Base-by-base conservation (phyloP, 2,113 vertebrate species). In the Cephalopholis sonnerati region DNA sequence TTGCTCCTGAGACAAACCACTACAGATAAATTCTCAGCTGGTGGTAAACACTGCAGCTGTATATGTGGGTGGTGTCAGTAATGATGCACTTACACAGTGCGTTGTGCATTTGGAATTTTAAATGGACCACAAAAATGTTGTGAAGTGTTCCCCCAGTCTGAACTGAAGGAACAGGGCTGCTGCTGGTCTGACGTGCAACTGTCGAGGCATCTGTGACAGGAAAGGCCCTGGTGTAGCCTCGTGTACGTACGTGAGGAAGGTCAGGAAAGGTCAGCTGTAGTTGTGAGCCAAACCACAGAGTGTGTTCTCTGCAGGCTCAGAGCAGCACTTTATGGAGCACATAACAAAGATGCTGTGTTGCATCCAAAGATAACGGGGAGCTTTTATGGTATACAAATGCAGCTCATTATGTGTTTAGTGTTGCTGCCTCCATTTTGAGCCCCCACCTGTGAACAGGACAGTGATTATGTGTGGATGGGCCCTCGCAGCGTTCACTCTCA, bases 281-380 rank as follows among this genome's bases (percentile, higher is more conserved):
- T n/a, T 17, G 15, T 6, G 18, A 79, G 70, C 72, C 61, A 83
- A 67, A 82, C 70, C 71, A 59, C 44, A 58, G 48, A 72, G 77
- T 41, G 64, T 41, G 64, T 50, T 48, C 68, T 61, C 53, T 78
- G 74, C 74, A 67, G 54, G 29, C 57, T n/a, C 7, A 15, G 48
- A 59, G 25, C 11, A 20, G 64, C 22, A 68, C 59, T 68, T 68
- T 83, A 36, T 62, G 24, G 71, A 46, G 29, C 39, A 29, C 39
- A 0, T 32, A 64, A 87, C 66, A 81, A 67, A 77, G 55, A 58
- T 41, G 15, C 44, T 55, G 46, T 55, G 44, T 48, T 64, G 71
- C 48, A 55, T 24, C 15, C 50, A 18, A 48, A 74, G 48, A 64
- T 65, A 77, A 48, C 36, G 41, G 27, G 29, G 15, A 74, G 41